These are phyloP conservation scores for Sula dactylatra DNA, from an alignment of 2,113 vertebrate species.

Conservation along the genomic window DNA sequence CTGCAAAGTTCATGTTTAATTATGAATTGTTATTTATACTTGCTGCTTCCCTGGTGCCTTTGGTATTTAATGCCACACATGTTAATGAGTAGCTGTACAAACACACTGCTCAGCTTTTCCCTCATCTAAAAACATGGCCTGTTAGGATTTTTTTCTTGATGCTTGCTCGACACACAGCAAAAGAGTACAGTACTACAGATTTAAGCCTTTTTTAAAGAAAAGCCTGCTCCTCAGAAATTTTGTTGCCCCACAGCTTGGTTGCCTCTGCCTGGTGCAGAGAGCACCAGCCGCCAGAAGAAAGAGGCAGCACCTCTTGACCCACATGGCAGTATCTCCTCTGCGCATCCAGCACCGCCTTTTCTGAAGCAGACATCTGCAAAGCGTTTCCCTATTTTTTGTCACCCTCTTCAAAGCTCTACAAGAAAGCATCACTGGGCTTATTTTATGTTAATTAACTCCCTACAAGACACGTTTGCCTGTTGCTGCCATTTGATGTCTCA, in stretches of 20 bases:
- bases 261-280: neutral
- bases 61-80: neutral
- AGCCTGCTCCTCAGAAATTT: neutral
- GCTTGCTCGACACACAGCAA: neutral
- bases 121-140: neutral
- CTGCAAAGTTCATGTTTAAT: constrained; percentile 2
- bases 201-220: neutral
- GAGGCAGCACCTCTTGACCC: neutral
- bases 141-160: neutral
- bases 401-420: neutral
- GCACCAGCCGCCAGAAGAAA: neutral
- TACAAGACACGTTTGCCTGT: neutral
- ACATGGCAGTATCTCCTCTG: neutral
- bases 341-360: neutral
- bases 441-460: neutral
- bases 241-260: neutral
- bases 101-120: neutral
- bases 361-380: neutral
- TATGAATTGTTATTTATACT: constrained; percentile 43
- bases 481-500: neutral
- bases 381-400: neutral
- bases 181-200: neutral
- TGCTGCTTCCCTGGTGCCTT: neutral
- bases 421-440: neutral
- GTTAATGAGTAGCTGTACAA: neutral